Evolutionary conservation across 1,140 invertebrate species (phyloP).

Genomic region (Halesus radiatus): DNA sequence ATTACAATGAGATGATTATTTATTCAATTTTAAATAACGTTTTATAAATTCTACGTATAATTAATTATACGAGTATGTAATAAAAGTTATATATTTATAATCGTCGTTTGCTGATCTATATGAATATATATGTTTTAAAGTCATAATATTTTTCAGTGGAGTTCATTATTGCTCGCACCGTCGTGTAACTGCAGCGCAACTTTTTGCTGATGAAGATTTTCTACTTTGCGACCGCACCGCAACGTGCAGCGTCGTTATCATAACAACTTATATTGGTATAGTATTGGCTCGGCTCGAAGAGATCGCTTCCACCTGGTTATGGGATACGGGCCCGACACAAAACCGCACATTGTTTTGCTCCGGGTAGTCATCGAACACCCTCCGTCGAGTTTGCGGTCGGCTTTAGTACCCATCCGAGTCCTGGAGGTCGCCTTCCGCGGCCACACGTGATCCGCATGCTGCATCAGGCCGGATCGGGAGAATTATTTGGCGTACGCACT

Average conservation of each 20-base stretch:
- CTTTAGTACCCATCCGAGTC: neutral
- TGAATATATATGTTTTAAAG: no score
- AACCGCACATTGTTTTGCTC: constrained; percentile 49
- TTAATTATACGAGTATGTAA: no score
- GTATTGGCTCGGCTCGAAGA: constrained; percentile 2
- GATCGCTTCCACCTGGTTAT: constrained; percentile 31
- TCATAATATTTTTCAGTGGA: no score
- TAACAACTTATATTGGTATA: neutral
- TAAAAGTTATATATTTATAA: no score
- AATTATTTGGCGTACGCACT: no score
- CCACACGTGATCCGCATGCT: constrained; percentile 25
- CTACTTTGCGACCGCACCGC: neutral
- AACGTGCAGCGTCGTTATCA: neutral
- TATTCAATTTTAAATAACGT: no score
- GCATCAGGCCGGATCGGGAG: neutral
- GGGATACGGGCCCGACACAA: neutral
- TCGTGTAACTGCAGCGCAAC: no score
- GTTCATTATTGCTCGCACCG: no score
- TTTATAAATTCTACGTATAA: no score
- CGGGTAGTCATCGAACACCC: constrained; percentile 48
- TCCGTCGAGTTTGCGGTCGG: constrained; percentile 45
- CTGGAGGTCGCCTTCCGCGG: constrained; percentile 39
- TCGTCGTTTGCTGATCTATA: no score
- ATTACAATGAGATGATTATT: no score
- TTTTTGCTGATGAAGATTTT: neutral